Base-by-base conservation (phyloP, 2,113 vertebrate species). In the Oreochromis aureus region DNA sequence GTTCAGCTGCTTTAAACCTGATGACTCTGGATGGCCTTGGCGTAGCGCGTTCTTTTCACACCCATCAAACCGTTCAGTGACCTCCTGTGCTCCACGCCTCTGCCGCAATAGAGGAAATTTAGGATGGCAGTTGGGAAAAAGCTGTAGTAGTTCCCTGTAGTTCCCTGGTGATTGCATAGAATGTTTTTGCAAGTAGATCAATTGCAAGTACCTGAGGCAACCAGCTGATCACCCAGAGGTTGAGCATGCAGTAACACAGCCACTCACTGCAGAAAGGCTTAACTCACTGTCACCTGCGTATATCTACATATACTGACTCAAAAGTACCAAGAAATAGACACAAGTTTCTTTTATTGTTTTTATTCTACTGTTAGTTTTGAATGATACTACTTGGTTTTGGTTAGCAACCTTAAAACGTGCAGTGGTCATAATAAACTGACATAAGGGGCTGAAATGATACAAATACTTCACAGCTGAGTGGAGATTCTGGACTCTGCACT, bases 1-100 rank as follows among this genome's bases (percentile, higher is more conserved):
- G 61, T 36, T 36, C 61, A 11, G 24, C 41, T 19, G 41, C 71
- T 76, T 30, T 51, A 51, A 32, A 51, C 44, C 71, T 2, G 10
- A 3, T 30, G 44, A 51, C 44, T 76, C 12, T 71, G 66, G 39
- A 71, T 27, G 39, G 0, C 66, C n/a, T 71, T 0, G 7, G 39
- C 15, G 2, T 71, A 16, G 46, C 15, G 6, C 15, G 15, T 48
- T 48, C 13, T 48, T 48, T 16, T 48, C 46, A 48, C 7, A 48
- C 46, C 46, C 15, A 7, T 48, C 15, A 48, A 48, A 48, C 46
- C 6, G 46, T 7, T 48, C 6, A 16, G 44, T 15, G 44, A 48
- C 44, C 44, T 6, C 44, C 5, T 46, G 48, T 19, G 16, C 7
- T 7, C 51, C 19, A 19, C 18, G 51, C 8, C 18, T 9, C 51